Evolutionary conservation across 2,888 invertebrate genomes (phyloP).

Genomic region (Listrodromus nycthemerus): DNA sequence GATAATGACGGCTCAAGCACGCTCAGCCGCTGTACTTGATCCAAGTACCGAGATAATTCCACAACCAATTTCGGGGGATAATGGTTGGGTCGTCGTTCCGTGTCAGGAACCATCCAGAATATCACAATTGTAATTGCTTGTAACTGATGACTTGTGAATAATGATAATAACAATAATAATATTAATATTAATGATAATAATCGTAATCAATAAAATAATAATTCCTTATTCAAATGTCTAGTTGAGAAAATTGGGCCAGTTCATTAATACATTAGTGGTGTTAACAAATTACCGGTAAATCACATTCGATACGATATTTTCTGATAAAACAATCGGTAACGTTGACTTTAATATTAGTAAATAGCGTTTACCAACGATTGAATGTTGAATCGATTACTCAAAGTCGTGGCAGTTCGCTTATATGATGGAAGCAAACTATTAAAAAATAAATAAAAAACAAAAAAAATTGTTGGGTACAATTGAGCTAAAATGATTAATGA

Average conservation of each 20-base stretch:
- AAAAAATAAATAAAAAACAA: too few species aligned
- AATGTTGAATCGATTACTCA: too few species aligned
- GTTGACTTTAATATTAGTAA: too few species aligned
- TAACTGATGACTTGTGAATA: conserved; percentile 1
- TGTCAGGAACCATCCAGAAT: conserved; percentile 78
- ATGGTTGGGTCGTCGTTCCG: conserved; percentile 86
- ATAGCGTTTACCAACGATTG: too few species aligned
- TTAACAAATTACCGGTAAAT: too few species aligned
- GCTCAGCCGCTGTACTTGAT: conserved; percentile 50
- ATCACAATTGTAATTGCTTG: conserved; percentile 70
- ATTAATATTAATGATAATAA: background rate
- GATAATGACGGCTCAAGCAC: conserved; percentile 84
- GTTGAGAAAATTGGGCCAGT: background rate
- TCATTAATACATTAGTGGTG: background rate
- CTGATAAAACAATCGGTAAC: too few species aligned
- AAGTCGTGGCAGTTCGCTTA: too few species aligned
- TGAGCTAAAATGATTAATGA: too few species aligned
- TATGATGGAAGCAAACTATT: too few species aligned
- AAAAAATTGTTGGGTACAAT: too few species aligned
- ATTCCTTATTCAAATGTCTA: background rate
- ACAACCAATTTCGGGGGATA: conserved; percentile 80
- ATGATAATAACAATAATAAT: background rate
- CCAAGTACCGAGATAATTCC: conserved; percentile 64
- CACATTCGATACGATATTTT: too few species aligned
- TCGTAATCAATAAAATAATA: background rate